Percentiles rank a stretch among this genome's conserved stretches.
phyloP scores from a whole-genome alignment of 2,113 vertebrate species.

The Struthio camelus region DNA sequence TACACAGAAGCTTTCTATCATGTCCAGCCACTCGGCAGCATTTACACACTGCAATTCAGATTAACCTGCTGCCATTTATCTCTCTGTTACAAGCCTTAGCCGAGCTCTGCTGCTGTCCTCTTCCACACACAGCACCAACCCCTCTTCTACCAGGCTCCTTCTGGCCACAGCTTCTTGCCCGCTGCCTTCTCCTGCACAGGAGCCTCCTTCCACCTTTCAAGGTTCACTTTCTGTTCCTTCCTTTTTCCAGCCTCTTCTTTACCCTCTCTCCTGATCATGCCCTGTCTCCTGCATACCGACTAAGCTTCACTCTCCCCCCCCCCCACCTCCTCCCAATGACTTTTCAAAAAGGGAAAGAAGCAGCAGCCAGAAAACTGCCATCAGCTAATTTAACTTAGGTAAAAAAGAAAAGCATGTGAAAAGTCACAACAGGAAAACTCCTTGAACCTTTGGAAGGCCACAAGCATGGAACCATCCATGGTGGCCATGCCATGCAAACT shows the following conservation, averaged over 20 bases:
- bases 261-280: background rate
- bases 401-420: background rate
- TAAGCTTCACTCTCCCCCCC: background rate
- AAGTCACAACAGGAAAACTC: background rate
- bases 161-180: background rate
- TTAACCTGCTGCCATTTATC: constrained; percentile 14
- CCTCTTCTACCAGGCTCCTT: background rate
- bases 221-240: background rate
- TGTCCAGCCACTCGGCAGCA: background rate
- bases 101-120: background rate
- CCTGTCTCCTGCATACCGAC: background rate
- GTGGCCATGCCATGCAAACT: background rate
- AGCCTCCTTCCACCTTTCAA: background rate
- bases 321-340: background rate
- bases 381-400: background rate
- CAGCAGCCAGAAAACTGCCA: background rate
- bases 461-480: too few species aligned
- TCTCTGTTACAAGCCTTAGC: background rate
- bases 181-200: background rate
- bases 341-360: background rate
- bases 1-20: background rate
- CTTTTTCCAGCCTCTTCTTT: background rate
- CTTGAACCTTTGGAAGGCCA: background rate
- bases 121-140: background rate
- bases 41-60: background rate